Conservation (phyloP, 2,888 invertebrate genomes). For the Brenthis daphne region DNA sequence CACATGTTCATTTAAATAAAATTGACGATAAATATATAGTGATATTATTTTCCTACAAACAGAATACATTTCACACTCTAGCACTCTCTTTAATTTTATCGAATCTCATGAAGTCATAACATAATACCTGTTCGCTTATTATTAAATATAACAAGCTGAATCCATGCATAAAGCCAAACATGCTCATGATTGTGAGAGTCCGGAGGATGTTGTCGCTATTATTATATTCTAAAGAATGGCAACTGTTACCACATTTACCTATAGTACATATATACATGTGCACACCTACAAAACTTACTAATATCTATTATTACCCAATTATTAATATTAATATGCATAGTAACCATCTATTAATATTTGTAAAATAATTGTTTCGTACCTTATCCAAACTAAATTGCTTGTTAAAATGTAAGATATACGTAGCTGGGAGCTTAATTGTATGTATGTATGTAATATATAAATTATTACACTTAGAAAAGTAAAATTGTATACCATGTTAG, state of each 20-base stretch:
- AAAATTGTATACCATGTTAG: not conserved
- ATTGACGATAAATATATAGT: not conserved
- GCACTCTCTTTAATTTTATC: not conserved
- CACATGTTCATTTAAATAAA: not conserved
- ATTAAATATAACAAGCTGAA: constrained; percentile 12
- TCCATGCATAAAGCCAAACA: constrained; percentile 37
- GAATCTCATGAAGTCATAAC: not conserved
- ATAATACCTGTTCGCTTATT: constrained; percentile 10
- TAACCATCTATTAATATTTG: too few species aligned
- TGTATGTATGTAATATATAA: not conserved
- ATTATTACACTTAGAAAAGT: not conserved
- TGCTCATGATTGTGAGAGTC: constrained; percentile 31
- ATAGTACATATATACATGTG: too few species aligned
- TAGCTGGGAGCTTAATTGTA: constrained; percentile 2
- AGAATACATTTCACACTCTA: not conserved
- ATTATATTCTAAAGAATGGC: too few species aligned
- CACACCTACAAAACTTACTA: too few species aligned
- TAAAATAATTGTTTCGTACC: too few species aligned
- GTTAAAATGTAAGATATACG: not conserved
- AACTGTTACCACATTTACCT: too few species aligned
- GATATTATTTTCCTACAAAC: not conserved
- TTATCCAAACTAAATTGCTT: too few species aligned
- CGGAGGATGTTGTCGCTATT: not conserved
- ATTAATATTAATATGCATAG: too few species aligned
- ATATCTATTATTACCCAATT: too few species aligned